Conservation (phyloP, 1,140 invertebrate genomes). For the Drosophila lowei region DNA sequence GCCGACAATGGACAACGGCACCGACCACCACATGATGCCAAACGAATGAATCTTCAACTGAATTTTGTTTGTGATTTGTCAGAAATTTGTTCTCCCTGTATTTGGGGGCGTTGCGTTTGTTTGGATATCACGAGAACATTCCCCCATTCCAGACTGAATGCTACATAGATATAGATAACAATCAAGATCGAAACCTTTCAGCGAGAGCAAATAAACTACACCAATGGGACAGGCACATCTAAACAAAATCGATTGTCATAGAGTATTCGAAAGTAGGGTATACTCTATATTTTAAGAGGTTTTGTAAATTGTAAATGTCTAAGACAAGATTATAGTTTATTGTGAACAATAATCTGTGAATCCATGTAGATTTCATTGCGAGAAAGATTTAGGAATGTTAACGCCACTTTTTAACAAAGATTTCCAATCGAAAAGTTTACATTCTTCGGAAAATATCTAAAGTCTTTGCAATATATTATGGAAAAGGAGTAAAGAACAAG, state of each 20-base stretch:
- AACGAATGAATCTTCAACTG: constrained; percentile 21
- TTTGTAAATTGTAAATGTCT: neutral
- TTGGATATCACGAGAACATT: neutral
- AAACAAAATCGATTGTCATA: constrained; percentile 19
- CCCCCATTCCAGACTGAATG: neutral
- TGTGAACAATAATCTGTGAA: no score
- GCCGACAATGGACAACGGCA: neutral
- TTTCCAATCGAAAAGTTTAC: neutral
- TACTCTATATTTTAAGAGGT: neutral
- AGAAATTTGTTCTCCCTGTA: neutral
- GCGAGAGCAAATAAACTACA: constrained; percentile 13
- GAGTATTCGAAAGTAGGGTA: neutral
- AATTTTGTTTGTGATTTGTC: constrained; percentile 2
- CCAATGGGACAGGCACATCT: constrained; percentile 12
- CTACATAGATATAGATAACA: constrained; percentile 10
- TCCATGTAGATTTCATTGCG: no score
- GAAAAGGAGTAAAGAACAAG: no score
- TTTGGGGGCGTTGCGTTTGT: constrained; percentile 60
- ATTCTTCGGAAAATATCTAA: neutral
- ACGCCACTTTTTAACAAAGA: neutral
- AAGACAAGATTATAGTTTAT: no score
- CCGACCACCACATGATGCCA: constrained; percentile 39
- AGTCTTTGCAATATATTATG: no score
- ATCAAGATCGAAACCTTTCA: constrained; percentile 15
- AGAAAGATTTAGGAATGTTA: neutral